phyloP scores from a whole-genome alignment of 2,888 invertebrate species.

The Agrochola macilenta region DNA sequence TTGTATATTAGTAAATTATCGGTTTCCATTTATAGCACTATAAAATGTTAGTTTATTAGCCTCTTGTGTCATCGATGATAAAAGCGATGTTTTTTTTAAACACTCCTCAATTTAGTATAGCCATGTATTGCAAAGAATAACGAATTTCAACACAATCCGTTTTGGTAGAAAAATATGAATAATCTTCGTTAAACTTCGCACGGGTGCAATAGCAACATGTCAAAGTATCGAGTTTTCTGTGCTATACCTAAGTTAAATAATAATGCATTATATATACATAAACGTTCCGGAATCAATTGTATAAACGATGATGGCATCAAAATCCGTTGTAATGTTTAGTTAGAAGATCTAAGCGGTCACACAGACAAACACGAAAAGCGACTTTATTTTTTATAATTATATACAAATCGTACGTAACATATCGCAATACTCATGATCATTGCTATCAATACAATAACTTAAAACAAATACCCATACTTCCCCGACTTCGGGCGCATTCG shows the following conservation, averaged over 20 bases:
- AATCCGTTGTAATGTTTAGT: too few species aligned
- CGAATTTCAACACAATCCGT: neutral
- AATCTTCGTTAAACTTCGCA: neutral
- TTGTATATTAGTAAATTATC: conserved; percentile 48
- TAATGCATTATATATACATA: too few species aligned
- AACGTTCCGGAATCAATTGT: too few species aligned
- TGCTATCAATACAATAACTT: conserved; percentile 42
- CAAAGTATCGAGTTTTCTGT: too few species aligned
- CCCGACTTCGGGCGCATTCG: conserved; percentile 60
- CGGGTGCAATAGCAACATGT: too few species aligned
- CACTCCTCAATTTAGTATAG: conserved; percentile 24
- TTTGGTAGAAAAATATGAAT: neutral
- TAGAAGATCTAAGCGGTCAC: too few species aligned
- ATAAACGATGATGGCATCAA: too few species aligned
- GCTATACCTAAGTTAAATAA: too few species aligned
- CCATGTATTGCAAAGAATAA: conserved; percentile 1
- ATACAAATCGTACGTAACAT: neutral
- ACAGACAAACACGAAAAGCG: too few species aligned
- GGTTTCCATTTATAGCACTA: conserved; percentile 42
- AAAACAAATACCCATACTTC: conserved; percentile 54
- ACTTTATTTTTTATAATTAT: too few species aligned
- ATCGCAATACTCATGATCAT: conserved; percentile 25
- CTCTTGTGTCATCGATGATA: conserved; percentile 52
- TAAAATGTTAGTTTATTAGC: conserved; percentile 47
- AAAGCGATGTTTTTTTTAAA: conserved; percentile 34